Evolutionary conservation across 2,113 vertebrate species (phyloP), one percentile per base, ranked within the genome.

Genomic region (Notothenia coriiceps): DNA sequence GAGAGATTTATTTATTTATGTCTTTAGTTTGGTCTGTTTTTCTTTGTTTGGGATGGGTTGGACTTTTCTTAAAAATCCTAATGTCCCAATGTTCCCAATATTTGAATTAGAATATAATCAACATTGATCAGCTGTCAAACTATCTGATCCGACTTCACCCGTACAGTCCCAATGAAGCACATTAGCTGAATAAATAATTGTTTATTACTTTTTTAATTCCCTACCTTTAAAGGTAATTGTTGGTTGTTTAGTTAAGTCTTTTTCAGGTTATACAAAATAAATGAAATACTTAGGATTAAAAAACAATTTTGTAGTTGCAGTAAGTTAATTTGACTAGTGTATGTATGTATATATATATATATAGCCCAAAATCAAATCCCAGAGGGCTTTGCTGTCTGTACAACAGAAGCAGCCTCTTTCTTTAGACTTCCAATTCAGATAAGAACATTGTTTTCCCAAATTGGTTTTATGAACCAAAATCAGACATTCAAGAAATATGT

Each of bases 401-500:
- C 17, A 54, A 55, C 12, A 40, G 40, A 20, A 64, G 29, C 67
- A 60, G 8, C 13, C 17, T 68, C 66, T 70, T 12, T 50, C 29
- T 2, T 62, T n/a, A 47, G 40, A 44, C 25, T 5, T 5, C 51
- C 3, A 20, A 0, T 69, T 56, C 1, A 7, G 49, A 43, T 49
- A 33, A 70, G 4, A 47, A 8, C 35, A 59, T 46, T n/a, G 29
- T 0, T 15, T 70, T 51, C 22, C 5, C 10, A 40, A 51, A 51
- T 10, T 18, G 35, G 17, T 55, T 74, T 68, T 54, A 44, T 77
- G 54, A 14, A 57, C 56, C 9, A 33, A 51, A 78, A 64, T 79
- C 33, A 72, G 22, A 59, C 69, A 78, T 68, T 77, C 50, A 78
- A 61, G 18, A 81, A 78, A 20, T 47, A 74, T 44, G 35, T 55